phyloP scores from a whole-genome alignment of 1,140 invertebrate species.

The Aphaenogaster floridana region DNA sequence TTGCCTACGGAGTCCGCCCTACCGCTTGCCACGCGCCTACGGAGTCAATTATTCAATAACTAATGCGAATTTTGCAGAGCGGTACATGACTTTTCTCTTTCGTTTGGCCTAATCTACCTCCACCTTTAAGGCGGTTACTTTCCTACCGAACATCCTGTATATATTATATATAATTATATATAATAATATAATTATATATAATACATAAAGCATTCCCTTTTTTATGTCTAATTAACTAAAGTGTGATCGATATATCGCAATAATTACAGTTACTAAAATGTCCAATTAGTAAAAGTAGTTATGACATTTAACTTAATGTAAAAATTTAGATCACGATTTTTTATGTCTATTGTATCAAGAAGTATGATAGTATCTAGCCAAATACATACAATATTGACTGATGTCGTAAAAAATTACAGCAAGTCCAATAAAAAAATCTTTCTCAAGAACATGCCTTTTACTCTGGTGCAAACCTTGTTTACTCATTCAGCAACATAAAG shows the following conservation, averaged over 20 bases:
- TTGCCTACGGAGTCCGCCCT: too few relatives aligned
- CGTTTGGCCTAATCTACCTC: too few relatives aligned
- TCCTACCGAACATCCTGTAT: too few relatives aligned
- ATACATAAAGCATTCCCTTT: not conserved
- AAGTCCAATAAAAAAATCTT: slow-evolving; percentile 13
- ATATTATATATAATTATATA: too few relatives aligned
- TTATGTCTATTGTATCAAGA: slow-evolving; percentile 1
- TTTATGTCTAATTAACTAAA: slow-evolving; percentile 3
- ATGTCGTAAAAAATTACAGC: slow-evolving; percentile 21
- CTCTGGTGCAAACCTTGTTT: not conserved
- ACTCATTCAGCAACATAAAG: not conserved
- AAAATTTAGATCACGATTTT: not conserved
- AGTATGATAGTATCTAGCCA: not conserved
- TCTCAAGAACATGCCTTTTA: not conserved
- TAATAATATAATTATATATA: not conserved
- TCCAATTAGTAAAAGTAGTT: not conserved
- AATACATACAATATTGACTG: slow-evolving; percentile 28
- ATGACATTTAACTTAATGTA: not conserved
- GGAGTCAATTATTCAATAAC: too few relatives aligned
- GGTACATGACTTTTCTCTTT: too few relatives aligned
- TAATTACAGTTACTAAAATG: slow-evolving; percentile 1
- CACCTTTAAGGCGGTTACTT: too few relatives aligned
- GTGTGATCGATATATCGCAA: not conserved
- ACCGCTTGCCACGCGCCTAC: too few relatives aligned
- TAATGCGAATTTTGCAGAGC: too few relatives aligned